Evolutionary conservation across 2,113 vertebrate species (phyloP).

Genomic region (Takifugu bimaculatus): DNA sequence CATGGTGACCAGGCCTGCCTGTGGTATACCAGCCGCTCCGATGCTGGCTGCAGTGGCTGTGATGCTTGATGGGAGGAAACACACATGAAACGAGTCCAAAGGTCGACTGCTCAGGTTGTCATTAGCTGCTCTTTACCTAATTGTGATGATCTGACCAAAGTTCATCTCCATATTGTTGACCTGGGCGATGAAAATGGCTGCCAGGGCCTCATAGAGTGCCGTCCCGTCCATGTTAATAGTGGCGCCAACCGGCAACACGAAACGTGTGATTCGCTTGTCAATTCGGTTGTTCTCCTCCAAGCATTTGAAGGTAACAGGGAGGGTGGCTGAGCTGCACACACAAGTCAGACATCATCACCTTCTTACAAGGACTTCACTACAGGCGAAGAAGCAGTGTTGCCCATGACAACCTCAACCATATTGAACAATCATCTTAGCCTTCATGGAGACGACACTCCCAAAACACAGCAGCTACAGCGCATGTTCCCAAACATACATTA

Average conservation of each 20-base stretch:
- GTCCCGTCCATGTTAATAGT: slow-evolving; percentile 81
- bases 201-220: slow-evolving; percentile 93
- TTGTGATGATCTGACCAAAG: slow-evolving; percentile 97
- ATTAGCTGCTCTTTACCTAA: slow-evolving; percentile 78
- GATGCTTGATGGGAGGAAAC: slow-evolving; percentile 75
- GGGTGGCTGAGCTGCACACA: slow-evolving; percentile 85
- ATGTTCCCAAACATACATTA: too few relatives aligned
- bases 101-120: too few relatives aligned
- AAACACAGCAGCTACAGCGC: too few relatives aligned
- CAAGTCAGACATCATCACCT: too few relatives aligned
- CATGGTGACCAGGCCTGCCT: slow-evolving; percentile 97
- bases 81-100: not conserved
- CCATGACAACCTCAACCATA: too few relatives aligned
- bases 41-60: slow-evolving; percentile 97
- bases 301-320: slow-evolving; percentile 95
- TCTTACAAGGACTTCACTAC: too few relatives aligned
- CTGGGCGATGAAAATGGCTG: slow-evolving; percentile 96
- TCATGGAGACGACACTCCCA: too few relatives aligned
- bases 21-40: slow-evolving; percentile 94
- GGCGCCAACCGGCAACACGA: slow-evolving; percentile 92
- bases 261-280: slow-evolving; percentile 92
- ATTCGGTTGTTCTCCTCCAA: slow-evolving; percentile 93
- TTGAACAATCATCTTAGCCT: too few relatives aligned
- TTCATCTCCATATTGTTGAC: slow-evolving; percentile 97
- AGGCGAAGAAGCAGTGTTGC: too few relatives aligned